Evolutionary conservation across 2,888 invertebrate genomes (phyloP), one percentile per base, ranked within the genome.

Genomic region (Macropis europaea): DNA sequence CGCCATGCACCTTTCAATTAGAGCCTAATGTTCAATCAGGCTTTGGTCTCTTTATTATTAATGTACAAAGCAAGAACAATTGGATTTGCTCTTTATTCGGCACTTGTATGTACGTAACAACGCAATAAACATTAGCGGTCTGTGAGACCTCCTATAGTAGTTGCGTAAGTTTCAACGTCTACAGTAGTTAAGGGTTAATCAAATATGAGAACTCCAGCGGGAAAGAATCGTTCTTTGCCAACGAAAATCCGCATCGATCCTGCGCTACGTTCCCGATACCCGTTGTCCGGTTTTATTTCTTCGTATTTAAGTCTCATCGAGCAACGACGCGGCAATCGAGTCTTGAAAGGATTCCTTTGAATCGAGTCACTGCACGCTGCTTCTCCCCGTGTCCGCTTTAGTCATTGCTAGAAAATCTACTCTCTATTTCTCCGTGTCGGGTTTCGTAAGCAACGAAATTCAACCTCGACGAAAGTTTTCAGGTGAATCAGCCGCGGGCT

Each of bases 311-410:
- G 59, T 54, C 60, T 47, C 60, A 61, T 64, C 64, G 40, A 9
- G 28, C 64, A 26, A 45, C 38, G 63, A 36, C 34, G 40, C n/a
- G 52, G 15, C 62, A 61, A 62, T 48, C 47, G 40, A 43, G 42
- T 53, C 73, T 76, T 77, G 69, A 66, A 77, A 66, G 77, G 77
- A 77, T 77, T 77, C 77, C 77, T 69, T 77, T 73, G 73, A 69
- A 73, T 69, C 69, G 73, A 77, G 73, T 77, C 77, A 77, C 52
- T 64, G 52, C 61, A 38, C 30, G n/a, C 17, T 22, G 30, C 24
- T 28, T 28, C 30, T 36, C 32, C 19, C 36, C 15, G 34, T 19
- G 38, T 43, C 34, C 24, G 72, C 30, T 72, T 68, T 74, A 74
- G 73, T 74, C 73, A 73, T 26, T 59, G 48, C 61, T 60, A 60